Conservation (phyloP, 2,888 invertebrate genomes). For the Andrena bucephala region DNA sequence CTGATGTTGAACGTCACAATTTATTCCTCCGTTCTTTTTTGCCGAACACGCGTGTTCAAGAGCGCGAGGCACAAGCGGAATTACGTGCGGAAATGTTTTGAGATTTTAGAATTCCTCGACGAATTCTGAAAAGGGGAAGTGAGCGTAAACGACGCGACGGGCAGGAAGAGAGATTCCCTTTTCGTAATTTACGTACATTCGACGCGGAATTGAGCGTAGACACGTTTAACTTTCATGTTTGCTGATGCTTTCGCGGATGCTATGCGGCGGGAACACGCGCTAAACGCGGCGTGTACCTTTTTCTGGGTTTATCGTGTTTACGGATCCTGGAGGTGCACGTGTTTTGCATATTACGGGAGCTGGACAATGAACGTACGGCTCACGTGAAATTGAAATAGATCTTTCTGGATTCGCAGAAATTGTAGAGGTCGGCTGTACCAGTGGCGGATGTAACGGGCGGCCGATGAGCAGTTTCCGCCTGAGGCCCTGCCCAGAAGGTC, state of each 20-base stretch:
- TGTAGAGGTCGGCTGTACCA: too few relatives aligned
- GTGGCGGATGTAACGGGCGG: too few relatives aligned
- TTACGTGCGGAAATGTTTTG: conserved; percentile 1
- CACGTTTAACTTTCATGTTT: conserved; percentile 30
- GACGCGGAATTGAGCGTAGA: conserved; percentile 19
- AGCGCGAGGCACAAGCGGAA: neutral
- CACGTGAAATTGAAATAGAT: too few relatives aligned
- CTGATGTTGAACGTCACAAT: conserved; percentile 7
- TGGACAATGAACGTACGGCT: too few relatives aligned
- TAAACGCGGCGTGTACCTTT: conserved; percentile 9
- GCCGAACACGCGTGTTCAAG: neutral
- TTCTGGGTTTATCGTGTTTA: conserved; percentile 1
- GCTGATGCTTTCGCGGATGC: conserved; percentile 21
- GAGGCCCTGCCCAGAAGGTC: too few relatives aligned
- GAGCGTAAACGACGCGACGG: neutral
- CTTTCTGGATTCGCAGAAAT: too few relatives aligned
- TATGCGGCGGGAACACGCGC: neutral
- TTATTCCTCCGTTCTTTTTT: neutral
- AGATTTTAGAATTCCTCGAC: conserved; percentile 13
- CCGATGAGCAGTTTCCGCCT: too few relatives aligned
- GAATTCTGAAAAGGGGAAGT: neutral
- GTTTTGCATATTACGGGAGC: neutral
- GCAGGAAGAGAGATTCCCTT: neutral
- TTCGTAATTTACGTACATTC: conserved; percentile 30
- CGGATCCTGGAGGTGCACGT: neutral